phyloP scores from a whole-genome alignment of 2,113 vertebrate species.

The Ifrita kowaldi region DNA sequence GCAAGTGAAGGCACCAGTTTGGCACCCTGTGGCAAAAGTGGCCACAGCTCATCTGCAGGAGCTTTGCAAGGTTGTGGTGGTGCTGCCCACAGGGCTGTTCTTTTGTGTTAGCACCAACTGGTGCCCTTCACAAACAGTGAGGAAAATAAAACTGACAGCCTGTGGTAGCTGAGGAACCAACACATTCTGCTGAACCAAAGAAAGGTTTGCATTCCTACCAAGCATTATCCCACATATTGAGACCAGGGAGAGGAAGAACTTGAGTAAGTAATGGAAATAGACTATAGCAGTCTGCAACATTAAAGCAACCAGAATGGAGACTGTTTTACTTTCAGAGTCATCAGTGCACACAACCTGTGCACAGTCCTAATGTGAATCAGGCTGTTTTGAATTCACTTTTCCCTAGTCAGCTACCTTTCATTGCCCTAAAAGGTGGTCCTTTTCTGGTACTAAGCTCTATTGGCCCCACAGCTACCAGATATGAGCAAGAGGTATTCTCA shows the following conservation, averaged over 20 bases:
- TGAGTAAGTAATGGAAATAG: background rate
- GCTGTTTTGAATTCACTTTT: background rate
- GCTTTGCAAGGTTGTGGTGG: rapidly evolving
- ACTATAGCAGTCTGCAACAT: background rate
- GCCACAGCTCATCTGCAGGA: background rate
- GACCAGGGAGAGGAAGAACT: background rate
- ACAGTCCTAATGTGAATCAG: background rate
- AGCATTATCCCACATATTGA: background rate
- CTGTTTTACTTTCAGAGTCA: background rate
- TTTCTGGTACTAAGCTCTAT: background rate
- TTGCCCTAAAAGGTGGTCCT: background rate
- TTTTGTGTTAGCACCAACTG: background rate
- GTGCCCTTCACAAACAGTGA: background rate
- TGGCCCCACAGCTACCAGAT: background rate
- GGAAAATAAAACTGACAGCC: background rate
- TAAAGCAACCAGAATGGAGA: background rate
- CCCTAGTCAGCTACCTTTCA: background rate
- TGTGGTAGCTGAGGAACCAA: background rate
- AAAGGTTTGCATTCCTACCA: background rate
- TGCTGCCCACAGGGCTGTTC: background rate
- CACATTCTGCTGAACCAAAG: background rate
- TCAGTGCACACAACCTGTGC: background rate
- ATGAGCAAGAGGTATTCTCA: background rate
- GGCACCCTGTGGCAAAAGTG: background rate
- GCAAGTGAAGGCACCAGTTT: background rate